These are phyloP conservation scores for Drosophila pectinifera DNA, from an alignment of 1,140 invertebrate species.

Conservation along the genomic window DNA sequence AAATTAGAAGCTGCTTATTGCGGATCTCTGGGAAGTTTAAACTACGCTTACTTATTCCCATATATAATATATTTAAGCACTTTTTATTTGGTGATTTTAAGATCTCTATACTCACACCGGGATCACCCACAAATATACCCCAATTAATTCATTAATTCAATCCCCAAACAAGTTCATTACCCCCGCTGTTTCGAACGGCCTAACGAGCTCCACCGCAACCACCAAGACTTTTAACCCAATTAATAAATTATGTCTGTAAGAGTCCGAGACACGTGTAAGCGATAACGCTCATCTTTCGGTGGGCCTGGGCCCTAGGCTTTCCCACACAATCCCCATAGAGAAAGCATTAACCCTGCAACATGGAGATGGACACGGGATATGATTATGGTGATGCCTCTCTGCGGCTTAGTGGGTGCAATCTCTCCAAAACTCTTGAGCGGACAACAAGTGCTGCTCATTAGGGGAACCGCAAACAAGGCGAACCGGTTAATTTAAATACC, in stretches of 20 bases:
- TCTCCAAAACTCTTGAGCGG: conserved; percentile 55
- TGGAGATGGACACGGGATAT: conserved; percentile 48
- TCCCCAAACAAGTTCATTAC: conserved; percentile 22
- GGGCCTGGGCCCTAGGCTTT: conserved; percentile 50
- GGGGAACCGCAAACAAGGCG: conserved; percentile 38
- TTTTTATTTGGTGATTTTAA: too few species aligned
- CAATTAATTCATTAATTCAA: conserved; percentile 7
- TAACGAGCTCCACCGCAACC: conserved; percentile 29
- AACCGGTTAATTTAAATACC: conserved; percentile 79
- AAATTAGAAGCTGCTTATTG: conserved; percentile 1
- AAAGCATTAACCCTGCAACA: conserved; percentile 64
- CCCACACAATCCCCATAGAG: conserved; percentile 57
- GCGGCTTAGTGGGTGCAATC: conserved; percentile 49
- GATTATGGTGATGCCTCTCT: conserved; percentile 49
- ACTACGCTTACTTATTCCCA: too few species aligned
- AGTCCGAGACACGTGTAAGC: conserved; percentile 67
- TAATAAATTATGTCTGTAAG: conserved; percentile 57
- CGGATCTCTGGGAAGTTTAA: neutral
- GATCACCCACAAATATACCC: neutral
- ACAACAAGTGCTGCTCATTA: conserved; percentile 75
- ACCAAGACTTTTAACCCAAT: conserved; percentile 39
- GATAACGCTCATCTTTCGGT: conserved; percentile 36
- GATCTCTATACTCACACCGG: neutral
- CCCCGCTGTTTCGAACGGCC: conserved; percentile 3
- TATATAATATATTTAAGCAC: neutral